A percentile compares a stretch with the other conserved stretches of the same genome.
These are phyloP conservation scores for Drosophila helvetica DNA, from an alignment of 2,888 invertebrate species.

Conservation along the genomic window DNA sequence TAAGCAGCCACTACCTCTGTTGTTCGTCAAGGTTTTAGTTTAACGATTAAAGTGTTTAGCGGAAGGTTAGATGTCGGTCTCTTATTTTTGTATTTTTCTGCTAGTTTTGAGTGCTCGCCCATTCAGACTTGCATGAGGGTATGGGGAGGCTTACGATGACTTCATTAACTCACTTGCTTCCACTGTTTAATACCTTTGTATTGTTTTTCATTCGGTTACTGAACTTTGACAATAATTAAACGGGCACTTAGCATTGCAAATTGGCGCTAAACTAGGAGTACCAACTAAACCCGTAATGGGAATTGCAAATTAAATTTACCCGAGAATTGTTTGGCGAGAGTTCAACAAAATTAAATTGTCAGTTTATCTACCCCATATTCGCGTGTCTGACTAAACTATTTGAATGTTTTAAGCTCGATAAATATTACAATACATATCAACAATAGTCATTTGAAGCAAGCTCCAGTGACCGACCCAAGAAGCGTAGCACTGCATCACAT, in stretches of 20 bases:
- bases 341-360: constrained; percentile 5
- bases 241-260: constrained; percentile 11
- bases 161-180: constrained; percentile 4
- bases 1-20: constrained; percentile 14
- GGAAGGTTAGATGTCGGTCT: constrained; percentile 35
- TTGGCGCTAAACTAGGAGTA: constrained; percentile 8
- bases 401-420: background rate
- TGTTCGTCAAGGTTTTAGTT: constrained; percentile 50
- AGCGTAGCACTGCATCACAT: constrained; percentile 41
- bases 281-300: background rate
- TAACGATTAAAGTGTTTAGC: constrained; percentile 49
- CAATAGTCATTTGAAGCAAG: background rate
- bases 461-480: constrained; percentile 1
- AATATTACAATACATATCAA: background rate
- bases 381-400: background rate
- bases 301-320: constrained; percentile 20
- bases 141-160: background rate
- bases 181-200: background rate
- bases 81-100: background rate
- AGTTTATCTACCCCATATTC: background rate
- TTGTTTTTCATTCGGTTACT: constrained; percentile 5
- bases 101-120: background rate
- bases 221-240: constrained; percentile 27
- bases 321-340: background rate
- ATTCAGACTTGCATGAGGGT: background rate